Evolutionary conservation across 1,140 invertebrate genomes (phyloP).

Genomic region (Plutomurus gul): DNA sequence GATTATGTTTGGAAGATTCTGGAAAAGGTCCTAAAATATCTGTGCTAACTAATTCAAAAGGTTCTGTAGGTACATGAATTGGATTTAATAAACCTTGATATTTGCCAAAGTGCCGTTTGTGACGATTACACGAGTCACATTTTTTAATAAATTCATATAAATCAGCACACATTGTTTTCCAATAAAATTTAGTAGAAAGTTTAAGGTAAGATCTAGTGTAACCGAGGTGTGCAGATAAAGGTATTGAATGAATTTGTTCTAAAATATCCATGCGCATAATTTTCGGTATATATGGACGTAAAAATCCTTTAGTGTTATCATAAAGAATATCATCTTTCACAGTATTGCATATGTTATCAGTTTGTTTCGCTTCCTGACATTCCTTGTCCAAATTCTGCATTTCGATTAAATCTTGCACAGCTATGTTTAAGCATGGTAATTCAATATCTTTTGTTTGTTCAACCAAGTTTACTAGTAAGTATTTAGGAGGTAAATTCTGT

Average conservation of each 20-base stretch:
- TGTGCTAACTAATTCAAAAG: constrained; percentile 52
- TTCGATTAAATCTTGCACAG: too few species aligned
- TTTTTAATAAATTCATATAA: not conserved
- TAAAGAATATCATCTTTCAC: too few species aligned
- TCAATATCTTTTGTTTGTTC: too few species aligned
- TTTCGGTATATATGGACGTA: not conserved
- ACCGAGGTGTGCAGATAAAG: not conserved
- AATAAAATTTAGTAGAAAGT: not conserved
- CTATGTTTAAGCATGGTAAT: too few species aligned
- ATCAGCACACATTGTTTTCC: not conserved
- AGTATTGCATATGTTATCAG: too few species aligned
- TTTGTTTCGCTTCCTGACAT: too few species aligned
- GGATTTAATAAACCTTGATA: constrained; percentile 53
- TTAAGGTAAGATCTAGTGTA: not conserved
- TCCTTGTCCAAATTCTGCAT: too few species aligned
- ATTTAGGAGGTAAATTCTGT: too few species aligned
- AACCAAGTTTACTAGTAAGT: too few species aligned
- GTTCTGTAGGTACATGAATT: constrained; percentile 52
- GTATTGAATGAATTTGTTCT: not conserved
- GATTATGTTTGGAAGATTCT: constrained; percentile 51
- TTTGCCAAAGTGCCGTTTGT: constrained; percentile 53
- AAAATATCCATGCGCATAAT: not conserved
- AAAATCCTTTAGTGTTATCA: not conserved
- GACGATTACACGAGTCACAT: not conserved
- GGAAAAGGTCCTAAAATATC: constrained; percentile 56